Evolutionary conservation across 1,140 invertebrate genomes (phyloP), one percentile per base, ranked within the genome.

Genomic region (Euwallacea fornicatus): DNA sequence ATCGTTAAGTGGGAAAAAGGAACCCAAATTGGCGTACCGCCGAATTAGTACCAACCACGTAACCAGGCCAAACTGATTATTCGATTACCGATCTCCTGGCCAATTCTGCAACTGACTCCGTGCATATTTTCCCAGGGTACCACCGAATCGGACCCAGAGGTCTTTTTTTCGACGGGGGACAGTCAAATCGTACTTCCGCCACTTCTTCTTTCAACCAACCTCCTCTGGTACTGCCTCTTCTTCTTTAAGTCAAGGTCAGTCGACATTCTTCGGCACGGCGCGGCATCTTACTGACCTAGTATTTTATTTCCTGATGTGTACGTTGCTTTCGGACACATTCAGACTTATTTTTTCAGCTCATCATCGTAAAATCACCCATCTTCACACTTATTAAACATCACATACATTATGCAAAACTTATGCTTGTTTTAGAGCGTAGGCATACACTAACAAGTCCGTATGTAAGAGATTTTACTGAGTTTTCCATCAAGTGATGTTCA

Each of bases 231-330:
- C 65, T 13, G n/a, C 68, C 55, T 70, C 68, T 70, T 63, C 68
- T 63, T 64, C 68, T 63, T 62, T 63, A 54, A 76, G 76, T 77
- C 76, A 77, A 77, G 76, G 76, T 76, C 76, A 77, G 67, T 71
- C 68, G 66, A 72, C 74, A 76, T 77, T 77, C 76, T 74, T 74
- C 65, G 50, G 42, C 21, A 65, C 42, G 69, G 46, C 66, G 68
- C 53, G 71, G 58, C 67, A 74, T 73, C 73, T 75, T 76, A 76
- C 73, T 77, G 75, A 77, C 76, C 76, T 69, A 77, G 73, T 75
- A 77, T 76, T 76, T 77, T 75, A 76, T 75, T 77, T 77, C 75
- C 75, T 76, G 71, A 63, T 50, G 67, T 60, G 46, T 65, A 63
- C 50, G 65, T 54, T 56, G 50, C 54, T 42, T 62, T 42, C 11